phyloP scores from a whole-genome alignment of 1,140 invertebrate species.

The Tribolium castaneum region DNA sequence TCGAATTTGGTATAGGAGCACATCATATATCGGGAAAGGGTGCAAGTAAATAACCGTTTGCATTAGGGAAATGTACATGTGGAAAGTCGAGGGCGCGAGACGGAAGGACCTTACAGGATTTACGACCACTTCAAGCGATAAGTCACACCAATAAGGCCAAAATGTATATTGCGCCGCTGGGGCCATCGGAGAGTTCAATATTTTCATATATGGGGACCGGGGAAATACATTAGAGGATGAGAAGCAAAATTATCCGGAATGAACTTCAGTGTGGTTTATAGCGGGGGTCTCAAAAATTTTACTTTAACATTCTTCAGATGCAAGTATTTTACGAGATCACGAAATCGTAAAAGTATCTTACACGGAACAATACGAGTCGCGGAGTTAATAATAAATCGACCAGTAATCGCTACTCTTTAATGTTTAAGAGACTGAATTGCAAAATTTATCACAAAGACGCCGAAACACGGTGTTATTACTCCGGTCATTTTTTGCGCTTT shows the following conservation, averaged over 20 bases:
- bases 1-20: slow-evolving; percentile 18
- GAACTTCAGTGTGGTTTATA: background rate
- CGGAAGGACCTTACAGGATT: slow-evolving; percentile 24
- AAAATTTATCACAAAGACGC: background rate
- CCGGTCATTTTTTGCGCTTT: background rate
- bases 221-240: slow-evolving; percentile 13
- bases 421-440: background rate
- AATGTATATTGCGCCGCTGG: slow-evolving; percentile 31
- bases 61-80: slow-evolving; percentile 34
- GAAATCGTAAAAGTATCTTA: background rate
- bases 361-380: background rate
- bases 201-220: slow-evolving; percentile 23
- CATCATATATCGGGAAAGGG: slow-evolving; percentile 29
- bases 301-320: background rate
- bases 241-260: background rate
- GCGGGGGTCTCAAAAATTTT: background rate
- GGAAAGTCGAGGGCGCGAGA: slow-evolving; percentile 30
- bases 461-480: too few relatives aligned
- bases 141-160: slow-evolving; percentile 34
- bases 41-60: slow-evolving; percentile 35
- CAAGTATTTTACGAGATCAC: background rate
- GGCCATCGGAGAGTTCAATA: slow-evolving; percentile 20
- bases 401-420: background rate
- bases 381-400: background rate
- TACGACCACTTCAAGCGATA: slow-evolving; percentile 29